These are phyloP conservation scores for Psilopsiagon aymara DNA, from an alignment of 2,113 vertebrate genomes.

Conservation along the genomic window DNA sequence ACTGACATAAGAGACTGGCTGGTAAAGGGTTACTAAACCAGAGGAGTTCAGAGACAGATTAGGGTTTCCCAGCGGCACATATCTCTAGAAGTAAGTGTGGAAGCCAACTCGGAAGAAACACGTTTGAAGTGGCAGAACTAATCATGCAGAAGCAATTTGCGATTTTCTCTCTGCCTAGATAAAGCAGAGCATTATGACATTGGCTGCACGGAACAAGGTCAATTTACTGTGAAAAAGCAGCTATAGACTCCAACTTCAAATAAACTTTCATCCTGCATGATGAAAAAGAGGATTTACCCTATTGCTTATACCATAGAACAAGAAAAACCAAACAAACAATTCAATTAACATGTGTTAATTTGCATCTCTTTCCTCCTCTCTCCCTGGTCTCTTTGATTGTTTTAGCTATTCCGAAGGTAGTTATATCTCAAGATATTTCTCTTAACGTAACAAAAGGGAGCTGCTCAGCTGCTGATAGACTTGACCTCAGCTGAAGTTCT, in stretches of 20 bases:
- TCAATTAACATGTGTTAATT: slow-evolving; percentile 47
- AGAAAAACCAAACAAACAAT: slow-evolving; percentile 65
- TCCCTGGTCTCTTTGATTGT: background rate
- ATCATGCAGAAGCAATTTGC: slow-evolving; percentile 85
- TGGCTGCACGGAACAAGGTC: slow-evolving; percentile 78
- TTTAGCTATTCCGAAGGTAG: slow-evolving; percentile 54
- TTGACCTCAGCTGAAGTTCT: background rate
- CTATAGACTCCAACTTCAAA: slow-evolving; percentile 79
- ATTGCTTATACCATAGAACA: slow-evolving; percentile 48
- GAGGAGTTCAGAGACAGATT: slow-evolving; percentile 72
- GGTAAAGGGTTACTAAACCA: slow-evolving; percentile 78
- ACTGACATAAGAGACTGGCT: slow-evolving; percentile 1
- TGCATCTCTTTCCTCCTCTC: background rate
- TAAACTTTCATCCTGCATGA: slow-evolving; percentile 74
- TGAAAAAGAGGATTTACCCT: slow-evolving; percentile 71
- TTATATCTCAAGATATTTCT: slow-evolving; percentile 48
- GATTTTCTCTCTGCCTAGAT: slow-evolving; percentile 80
- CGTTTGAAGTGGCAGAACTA: slow-evolving; percentile 86
- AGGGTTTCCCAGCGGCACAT: slow-evolving; percentile 76
- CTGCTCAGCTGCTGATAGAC: background rate
- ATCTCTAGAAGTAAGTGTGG: slow-evolving; percentile 80
- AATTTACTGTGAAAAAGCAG: slow-evolving; percentile 85
- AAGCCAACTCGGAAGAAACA: slow-evolving; percentile 82
- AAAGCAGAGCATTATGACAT: slow-evolving; percentile 83
- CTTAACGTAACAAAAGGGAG: background rate